A percentile compares a stretch with the other conserved stretches of the same genome.
Conservation (phyloP, 1,140 invertebrate species). For the Euglossa dilemma region DNA sequence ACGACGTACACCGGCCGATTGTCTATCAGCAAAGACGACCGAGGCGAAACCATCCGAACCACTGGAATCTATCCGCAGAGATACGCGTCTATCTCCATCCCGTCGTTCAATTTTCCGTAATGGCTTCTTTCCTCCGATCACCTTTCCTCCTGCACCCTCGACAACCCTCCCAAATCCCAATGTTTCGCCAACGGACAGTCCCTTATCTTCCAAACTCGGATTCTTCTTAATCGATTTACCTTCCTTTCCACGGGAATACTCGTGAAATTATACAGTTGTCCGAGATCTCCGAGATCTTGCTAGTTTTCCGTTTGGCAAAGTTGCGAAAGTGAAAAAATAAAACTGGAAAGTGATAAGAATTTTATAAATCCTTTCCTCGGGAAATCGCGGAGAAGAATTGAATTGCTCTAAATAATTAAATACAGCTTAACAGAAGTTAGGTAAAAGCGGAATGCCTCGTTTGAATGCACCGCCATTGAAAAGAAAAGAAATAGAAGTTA, state of each 20-base stretch:
- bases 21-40: conserved; percentile 42
- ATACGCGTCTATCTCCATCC: conserved; percentile 31
- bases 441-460: too few species aligned
- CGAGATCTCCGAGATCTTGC: not conserved
- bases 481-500: too few species aligned
- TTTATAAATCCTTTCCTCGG: too few species aligned
- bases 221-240: not conserved
- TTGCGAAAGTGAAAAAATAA: too few species aligned
- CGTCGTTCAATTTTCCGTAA: conserved; percentile 68
- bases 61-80: conserved; percentile 35
- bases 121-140: conserved; percentile 57
- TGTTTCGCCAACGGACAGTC: not conserved
- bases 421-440: too few species aligned
- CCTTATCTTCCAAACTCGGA: not conserved
- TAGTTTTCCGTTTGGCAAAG: too few species aligned
- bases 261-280: too few species aligned
- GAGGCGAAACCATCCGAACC: conserved; percentile 46
- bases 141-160: not conserved
- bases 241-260: not conserved
- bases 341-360: too few species aligned
- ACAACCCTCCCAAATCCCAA: not conserved
- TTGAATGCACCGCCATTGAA: too few species aligned
- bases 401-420: too few species aligned
- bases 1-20: conserved; percentile 1
- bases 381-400: too few species aligned